phyloP scores from a whole-genome alignment of 2,113 vertebrate genomes.

The Anser cygnoides region DNA sequence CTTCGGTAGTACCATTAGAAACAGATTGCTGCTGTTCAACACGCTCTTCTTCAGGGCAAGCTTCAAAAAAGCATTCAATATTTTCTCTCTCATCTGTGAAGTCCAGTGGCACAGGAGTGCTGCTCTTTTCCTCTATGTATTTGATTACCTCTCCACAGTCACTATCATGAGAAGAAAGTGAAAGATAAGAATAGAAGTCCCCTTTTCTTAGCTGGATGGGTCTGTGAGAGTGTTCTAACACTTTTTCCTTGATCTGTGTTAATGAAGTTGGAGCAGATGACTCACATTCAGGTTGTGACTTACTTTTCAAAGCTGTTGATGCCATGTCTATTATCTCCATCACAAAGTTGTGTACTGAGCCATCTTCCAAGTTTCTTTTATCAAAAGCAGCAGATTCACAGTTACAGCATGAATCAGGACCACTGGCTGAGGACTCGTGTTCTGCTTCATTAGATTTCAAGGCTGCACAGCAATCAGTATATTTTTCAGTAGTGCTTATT shows the following conservation, averaged over 20 bases:
- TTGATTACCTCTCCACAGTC: conserved; percentile 95
- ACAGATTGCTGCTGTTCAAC: conserved; percentile 78
- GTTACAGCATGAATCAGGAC: conserved; percentile 75
- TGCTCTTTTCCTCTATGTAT: conserved; percentile 86
- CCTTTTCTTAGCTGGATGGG: conserved; percentile 91
- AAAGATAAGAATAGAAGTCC: conserved; percentile 97
- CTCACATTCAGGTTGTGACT: conserved; percentile 82
- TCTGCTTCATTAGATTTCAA: conserved; percentile 70
- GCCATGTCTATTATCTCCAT: conserved; percentile 96
- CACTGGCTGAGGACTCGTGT: conserved; percentile 46
- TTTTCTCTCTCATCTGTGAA: conserved; percentile 82
- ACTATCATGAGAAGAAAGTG: conserved; percentile 97
- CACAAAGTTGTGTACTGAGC: conserved; percentile 90
- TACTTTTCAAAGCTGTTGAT: conserved; percentile 88
- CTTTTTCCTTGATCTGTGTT: conserved; percentile 92
- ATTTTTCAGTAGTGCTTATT: conserved; percentile 5
- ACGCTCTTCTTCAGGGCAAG: conserved; percentile 87
- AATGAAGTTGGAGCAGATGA: conserved; percentile 79
- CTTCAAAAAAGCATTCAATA: conserved; percentile 88
- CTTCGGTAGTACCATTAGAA: conserved; percentile 71
- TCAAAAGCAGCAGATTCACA: conserved; percentile 71
- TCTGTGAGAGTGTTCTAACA: conserved; percentile 92
- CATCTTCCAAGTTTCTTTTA: conserved; percentile 79
- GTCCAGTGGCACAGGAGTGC: conserved; percentile 78
- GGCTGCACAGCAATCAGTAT: conserved; percentile 34